Conservation (phyloP, 2,797 vertebrate genomes). For the Cynopterus sphinx region DNA sequence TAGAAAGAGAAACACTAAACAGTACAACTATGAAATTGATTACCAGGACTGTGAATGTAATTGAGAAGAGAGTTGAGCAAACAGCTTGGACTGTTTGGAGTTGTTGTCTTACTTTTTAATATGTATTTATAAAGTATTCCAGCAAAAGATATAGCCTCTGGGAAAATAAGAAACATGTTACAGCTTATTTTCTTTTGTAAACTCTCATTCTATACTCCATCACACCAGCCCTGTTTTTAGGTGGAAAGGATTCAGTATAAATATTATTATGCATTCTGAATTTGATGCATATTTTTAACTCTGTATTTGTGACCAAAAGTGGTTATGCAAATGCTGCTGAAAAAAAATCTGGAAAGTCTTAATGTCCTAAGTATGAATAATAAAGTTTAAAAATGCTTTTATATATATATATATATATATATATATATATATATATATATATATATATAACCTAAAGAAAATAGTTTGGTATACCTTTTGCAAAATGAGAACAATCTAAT, state of each 20-base stretch:
- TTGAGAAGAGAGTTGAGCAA: conserved; percentile 80
- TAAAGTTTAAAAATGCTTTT: conserved; percentile 91
- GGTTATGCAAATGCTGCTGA: conserved; percentile 91
- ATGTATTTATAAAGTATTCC: conserved; percentile 89
- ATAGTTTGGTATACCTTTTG: neutral
- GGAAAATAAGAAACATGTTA: conserved; percentile 78
- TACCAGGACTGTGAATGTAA: conserved; percentile 76
- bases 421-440: conserved; percentile 93
- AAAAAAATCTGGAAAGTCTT: conserved; percentile 88
- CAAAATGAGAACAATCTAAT: neutral
- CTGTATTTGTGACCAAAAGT: conserved; percentile 90
- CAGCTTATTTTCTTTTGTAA: conserved; percentile 83
- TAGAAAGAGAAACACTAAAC: conserved; percentile 82
- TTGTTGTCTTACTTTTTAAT: conserved; percentile 91
- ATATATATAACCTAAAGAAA: conserved; percentile 82
- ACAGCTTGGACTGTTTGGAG: conserved; percentile 87
- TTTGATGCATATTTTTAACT: conserved; percentile 88
- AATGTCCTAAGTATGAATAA: conserved; percentile 91
- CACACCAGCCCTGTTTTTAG: conserved; percentile 85
- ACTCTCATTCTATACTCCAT: conserved; percentile 85
- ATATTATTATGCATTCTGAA: conserved; percentile 85
- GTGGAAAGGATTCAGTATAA: conserved; percentile 87
- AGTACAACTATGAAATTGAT: conserved; percentile 80
- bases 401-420: conserved; percentile 90
- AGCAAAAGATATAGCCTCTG: conserved; percentile 88